Percentiles rank a stretch among this genome's conserved stretches.
These are phyloP conservation scores for Opisthocomus hoazin DNA, from an alignment of 2,113 vertebrate genomes.

Conservation along the genomic window DNA sequence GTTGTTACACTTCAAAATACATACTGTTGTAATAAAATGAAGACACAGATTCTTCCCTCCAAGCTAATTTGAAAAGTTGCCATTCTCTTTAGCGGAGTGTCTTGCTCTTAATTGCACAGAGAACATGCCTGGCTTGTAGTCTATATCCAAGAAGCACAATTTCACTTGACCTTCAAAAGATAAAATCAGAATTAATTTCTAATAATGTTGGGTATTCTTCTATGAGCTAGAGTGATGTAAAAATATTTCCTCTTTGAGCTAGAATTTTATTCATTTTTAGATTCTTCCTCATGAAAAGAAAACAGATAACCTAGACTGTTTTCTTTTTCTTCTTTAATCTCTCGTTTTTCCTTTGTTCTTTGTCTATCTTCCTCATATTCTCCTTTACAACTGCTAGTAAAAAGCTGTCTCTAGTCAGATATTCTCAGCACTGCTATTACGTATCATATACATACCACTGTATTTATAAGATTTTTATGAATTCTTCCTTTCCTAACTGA, in stretches of 20 bases:
- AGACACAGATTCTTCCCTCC: not conserved
- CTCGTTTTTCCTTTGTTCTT: constrained; percentile 33
- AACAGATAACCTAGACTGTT: not conserved
- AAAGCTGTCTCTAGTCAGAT: not conserved
- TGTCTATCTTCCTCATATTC: not conserved
- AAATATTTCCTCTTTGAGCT: not conserved
- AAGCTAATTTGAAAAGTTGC: not conserved
- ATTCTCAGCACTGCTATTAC: not conserved
- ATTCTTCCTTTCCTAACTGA: not conserved
- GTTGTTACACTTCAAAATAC: not conserved
- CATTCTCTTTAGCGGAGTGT: not conserved
- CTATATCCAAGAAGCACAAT: not conserved
- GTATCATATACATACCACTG: not conserved
- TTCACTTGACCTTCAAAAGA: constrained; percentile 39
- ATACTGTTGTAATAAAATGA: not conserved
- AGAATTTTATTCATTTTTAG: not conserved
- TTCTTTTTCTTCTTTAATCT: not conserved
- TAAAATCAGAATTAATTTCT: constrained; percentile 23
- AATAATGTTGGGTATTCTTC: not conserved
- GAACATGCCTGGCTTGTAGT: not conserved
- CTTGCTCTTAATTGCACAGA: constrained; percentile 10
- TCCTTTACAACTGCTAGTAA: not conserved
- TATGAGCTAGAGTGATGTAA: not conserved
- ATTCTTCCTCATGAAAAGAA: not conserved
- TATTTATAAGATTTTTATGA: not conserved